A percentile compares a stretch with the other conserved stretches of the same genome.
phyloP scores from a whole-genome alignment of 2,888 invertebrate species.

The Pheosia tremula region DNA sequence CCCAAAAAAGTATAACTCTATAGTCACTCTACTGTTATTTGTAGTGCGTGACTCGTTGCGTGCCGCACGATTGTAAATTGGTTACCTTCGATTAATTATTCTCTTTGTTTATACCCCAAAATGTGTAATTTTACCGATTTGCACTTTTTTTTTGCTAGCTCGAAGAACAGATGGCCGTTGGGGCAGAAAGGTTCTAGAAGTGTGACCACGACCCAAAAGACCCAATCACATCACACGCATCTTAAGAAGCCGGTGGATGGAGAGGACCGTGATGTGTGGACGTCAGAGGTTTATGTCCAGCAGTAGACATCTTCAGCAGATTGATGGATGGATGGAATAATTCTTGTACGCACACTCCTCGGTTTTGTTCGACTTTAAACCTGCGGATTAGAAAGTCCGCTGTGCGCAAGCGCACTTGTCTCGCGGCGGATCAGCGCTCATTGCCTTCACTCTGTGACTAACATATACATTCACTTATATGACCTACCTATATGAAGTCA shows the following conservation, averaged over 20 bases:
- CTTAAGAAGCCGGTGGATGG: too few relatives aligned
- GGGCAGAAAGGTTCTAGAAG: too few relatives aligned
- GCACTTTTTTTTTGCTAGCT: conserved; percentile 8
- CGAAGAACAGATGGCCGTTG: too few relatives aligned
- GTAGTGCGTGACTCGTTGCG: conserved; percentile 68
- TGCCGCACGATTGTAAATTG: conserved; percentile 50
- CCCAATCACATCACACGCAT: too few relatives aligned
- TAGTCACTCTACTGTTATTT: conserved; percentile 49
- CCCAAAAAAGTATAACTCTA: background rate
- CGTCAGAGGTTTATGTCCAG: too few relatives aligned
- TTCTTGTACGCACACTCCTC: too few relatives aligned
- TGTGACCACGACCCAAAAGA: too few relatives aligned
- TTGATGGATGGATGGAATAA: too few relatives aligned
- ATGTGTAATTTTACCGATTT: conserved; percentile 1
- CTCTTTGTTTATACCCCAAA: conserved; percentile 2
- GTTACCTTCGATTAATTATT: conserved; percentile 6
- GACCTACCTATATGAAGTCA: too few relatives aligned
- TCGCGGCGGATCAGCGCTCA: conserved; percentile 45
- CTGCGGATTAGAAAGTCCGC: conserved; percentile 48
- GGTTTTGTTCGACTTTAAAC: conserved; percentile 16
- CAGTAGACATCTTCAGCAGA: too few relatives aligned
- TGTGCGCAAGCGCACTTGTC: conserved; percentile 26
- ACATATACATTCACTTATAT: background rate
- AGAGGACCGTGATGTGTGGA: too few relatives aligned
- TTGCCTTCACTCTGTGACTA: conserved; percentile 38